Evolutionary conservation across 2,888 invertebrate genomes (phyloP).

Genomic region (Cantharis nigra): DNA sequence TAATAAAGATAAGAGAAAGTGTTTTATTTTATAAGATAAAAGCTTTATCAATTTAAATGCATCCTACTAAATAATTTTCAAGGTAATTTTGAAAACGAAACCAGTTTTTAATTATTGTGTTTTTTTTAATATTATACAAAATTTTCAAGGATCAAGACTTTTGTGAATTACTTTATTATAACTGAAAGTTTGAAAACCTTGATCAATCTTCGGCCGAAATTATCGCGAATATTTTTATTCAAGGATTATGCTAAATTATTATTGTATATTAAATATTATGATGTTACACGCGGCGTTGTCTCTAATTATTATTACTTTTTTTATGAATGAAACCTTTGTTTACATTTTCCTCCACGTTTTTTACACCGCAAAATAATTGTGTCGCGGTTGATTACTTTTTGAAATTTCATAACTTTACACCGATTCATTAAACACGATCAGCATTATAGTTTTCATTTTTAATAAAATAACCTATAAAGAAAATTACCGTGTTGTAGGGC

Average conservation of each 20-base stretch:
- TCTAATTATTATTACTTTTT: background rate
- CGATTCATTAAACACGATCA: background rate
- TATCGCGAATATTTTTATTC: background rate
- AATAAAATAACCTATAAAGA: background rate
- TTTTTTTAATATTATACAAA: background rate
- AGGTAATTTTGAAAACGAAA: background rate
- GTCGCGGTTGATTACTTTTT: slow-evolving; percentile 21
- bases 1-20: background rate
- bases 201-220: background rate
- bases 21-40: background rate
- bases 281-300: background rate
- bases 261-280: background rate
- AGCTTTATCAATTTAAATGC: background rate
- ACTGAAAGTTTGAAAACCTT: background rate
- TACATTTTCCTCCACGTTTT: background rate
- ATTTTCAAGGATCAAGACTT: background rate
- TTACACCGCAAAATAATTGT: background rate
- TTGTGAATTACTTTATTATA: background rate
- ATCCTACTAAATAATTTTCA: background rate
- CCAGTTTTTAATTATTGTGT: background rate
- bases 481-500: background rate
- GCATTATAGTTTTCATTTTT: background rate
- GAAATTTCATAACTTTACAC: slow-evolving; percentile 15
- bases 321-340: slow-evolving; percentile 15
- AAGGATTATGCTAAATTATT: background rate